A percentile compares a stretch with the other conserved stretches of the same genome.
Conservation (phyloP, 1,140 invertebrate genomes). For the Bombus breviceps region DNA sequence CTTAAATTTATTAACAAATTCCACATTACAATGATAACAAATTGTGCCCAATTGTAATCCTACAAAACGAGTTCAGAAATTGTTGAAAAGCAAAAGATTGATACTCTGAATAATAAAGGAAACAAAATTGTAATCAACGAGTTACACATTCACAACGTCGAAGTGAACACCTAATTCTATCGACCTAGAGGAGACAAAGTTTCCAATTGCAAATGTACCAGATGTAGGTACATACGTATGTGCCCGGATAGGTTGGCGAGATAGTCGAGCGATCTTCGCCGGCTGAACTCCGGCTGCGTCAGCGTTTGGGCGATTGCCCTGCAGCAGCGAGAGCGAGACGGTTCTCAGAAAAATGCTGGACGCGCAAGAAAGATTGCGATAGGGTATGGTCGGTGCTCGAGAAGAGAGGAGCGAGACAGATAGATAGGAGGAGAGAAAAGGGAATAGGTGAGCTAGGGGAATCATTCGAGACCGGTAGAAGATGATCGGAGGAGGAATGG, state of each 20-base stretch:
- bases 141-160: slow-evolving; percentile 3
- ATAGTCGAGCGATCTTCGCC: slow-evolving; percentile 52
- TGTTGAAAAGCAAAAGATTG: neutral
- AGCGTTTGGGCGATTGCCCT: slow-evolving; percentile 70
- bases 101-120: neutral
- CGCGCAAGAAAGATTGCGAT: slow-evolving; percentile 69
- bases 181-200: slow-evolving; percentile 48
- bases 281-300: slow-evolving; percentile 61
- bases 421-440: neutral
- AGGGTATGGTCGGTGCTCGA: slow-evolving; percentile 48
- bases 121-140: slow-evolving; percentile 12
- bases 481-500: slow-evolving; percentile 14
- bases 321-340: slow-evolving; percentile 61
- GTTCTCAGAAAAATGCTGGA: slow-evolving; percentile 73
- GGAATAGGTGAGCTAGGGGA: slow-evolving; percentile 13
- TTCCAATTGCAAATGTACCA: slow-evolving; percentile 73
- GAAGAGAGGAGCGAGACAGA: neutral
- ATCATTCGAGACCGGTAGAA: slow-evolving; percentile 15
- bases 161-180: slow-evolving; percentile 67
- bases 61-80: neutral
- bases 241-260: slow-evolving; percentile 38
- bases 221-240: slow-evolving; percentile 61
- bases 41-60: neutral
- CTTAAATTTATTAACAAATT: neutral
- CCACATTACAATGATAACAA: neutral